Conservation (phyloP, 2,113 vertebrate genomes). For the Elanus axillaris region DNA sequence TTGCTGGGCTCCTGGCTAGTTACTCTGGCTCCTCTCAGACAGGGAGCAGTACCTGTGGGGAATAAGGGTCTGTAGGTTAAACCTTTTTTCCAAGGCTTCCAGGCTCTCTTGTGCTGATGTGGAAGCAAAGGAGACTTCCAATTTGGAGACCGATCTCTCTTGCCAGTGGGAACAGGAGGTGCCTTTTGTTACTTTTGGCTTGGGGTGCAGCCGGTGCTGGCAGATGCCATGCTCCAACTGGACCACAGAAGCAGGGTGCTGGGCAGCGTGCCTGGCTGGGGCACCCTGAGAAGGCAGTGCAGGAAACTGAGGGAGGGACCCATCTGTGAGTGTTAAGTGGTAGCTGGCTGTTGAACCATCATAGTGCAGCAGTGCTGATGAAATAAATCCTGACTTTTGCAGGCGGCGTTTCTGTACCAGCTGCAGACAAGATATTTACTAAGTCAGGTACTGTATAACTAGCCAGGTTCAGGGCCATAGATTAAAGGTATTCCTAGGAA, state of each 20-base stretch:
- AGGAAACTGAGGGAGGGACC: not conserved
- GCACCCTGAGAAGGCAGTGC: not conserved
- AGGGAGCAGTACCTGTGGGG: not conserved
- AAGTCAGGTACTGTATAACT: constrained; percentile 80
- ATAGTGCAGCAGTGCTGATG: not conserved
- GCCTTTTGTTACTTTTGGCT: not conserved
- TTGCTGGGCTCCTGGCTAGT: not conserved
- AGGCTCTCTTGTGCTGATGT: not conserved
- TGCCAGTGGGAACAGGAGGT: not conserved
- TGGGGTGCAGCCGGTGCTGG: not conserved
- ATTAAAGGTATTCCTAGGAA: not conserved
- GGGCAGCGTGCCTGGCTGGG: not conserved
- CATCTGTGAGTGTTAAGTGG: not conserved
- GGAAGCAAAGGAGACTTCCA: not conserved
- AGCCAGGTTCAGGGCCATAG: not conserved
- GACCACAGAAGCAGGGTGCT: not conserved
- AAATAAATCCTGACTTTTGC: not conserved
- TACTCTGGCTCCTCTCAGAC: not conserved
- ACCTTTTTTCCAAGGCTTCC: not conserved
- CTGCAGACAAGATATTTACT: constrained; percentile 86
- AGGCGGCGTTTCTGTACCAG: constrained; percentile 87
- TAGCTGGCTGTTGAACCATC: not conserved
- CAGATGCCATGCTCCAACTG: not conserved
- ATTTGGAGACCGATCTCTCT: not conserved
- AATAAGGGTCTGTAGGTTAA: not conserved